Evolutionary conservation across 1,140 invertebrate species (phyloP), one percentile per base, ranked within the genome.

Genomic region (Drosophila triauraria): DNA sequence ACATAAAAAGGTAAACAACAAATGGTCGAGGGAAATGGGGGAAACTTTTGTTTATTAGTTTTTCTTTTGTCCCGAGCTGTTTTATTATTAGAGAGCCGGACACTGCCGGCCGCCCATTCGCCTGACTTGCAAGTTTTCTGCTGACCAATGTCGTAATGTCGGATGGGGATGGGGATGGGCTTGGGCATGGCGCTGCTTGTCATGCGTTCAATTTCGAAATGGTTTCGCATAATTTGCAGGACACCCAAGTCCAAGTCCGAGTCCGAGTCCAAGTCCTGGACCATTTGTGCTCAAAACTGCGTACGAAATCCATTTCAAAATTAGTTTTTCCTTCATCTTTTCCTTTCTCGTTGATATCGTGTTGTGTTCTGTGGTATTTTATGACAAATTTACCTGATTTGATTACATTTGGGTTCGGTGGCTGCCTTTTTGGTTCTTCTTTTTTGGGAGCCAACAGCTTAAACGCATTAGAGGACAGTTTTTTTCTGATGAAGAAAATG

Each of bases 381-480:
- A 92, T 91, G 91, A 87, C 83, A 92, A 84, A 91, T 91, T 91
- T 91, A 92, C 85, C 85, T 92, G 90, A 91, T 92, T 87, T 91
- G 85, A 92, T 92, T 92, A 91, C 80, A 84, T 80, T 90, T 44
- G 47, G 13, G n/a, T 76, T 50, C 27, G 51, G n/a, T 58, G 23
- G 57, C 10, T 60, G n/a, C 23, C 13, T 48, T 47, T n/a, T 35
- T 15, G 15, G 44, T 47, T 61, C 53, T 44, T 60, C 30, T 32
- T 44, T 56, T 70, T 70, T 46, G 56, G 25, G 20, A 46, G 38
- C 17, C 63, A 32, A 54, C 70, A 47, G 63, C 78, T 65, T 54
- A 76, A 44, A 43, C 68, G 70, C 80, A 79, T 83, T 84, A 67
- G 60, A 60, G 53, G 43, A 56, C 67, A 65, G 74, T 72, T 78